Evolutionary conservation across 2,888 invertebrate genomes (phyloP).

Genomic region (Drosophila infuscata): DNA sequence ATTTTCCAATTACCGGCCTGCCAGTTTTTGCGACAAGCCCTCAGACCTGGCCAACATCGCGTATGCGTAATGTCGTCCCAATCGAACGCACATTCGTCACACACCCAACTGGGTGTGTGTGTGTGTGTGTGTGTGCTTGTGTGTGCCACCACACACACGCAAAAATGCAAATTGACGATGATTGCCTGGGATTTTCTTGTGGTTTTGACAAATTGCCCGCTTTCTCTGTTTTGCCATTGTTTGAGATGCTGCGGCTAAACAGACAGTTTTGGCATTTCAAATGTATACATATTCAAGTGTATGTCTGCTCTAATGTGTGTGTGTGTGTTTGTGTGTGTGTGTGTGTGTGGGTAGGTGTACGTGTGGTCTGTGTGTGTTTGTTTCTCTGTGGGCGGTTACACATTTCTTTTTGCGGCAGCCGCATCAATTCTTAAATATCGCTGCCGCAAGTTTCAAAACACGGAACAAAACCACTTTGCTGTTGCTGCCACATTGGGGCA

Average conservation of each 20-base stretch:
- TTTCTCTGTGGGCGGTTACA: constrained; percentile 16
- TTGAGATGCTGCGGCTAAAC: constrained; percentile 56
- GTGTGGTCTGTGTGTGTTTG: constrained; percentile 14
- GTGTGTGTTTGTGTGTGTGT: constrained; percentile 9
- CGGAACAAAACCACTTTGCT: constrained; percentile 10
- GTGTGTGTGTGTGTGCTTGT: constrained; percentile 3
- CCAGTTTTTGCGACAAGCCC: constrained; percentile 27
- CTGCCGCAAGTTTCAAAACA: constrained; percentile 26
- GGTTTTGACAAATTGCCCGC: constrained; percentile 69
- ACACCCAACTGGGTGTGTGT: constrained; percentile 18
- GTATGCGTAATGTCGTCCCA: constrained; percentile 64
- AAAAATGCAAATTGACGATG: constrained; percentile 70
- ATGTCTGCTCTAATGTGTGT: constrained; percentile 14
- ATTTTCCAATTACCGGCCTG: constrained; percentile 78
- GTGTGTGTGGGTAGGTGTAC: constrained; percentile 12
- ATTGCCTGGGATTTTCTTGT: constrained; percentile 71
- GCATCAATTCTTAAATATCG: constrained; percentile 59
- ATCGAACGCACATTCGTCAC: constrained; percentile 73
- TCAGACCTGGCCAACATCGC: constrained; percentile 30
- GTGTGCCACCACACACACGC: constrained; percentile 12
- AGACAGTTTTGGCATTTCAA: constrained; percentile 61
- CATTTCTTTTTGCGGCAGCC: constrained; percentile 26
- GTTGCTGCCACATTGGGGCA: constrained; percentile 21
- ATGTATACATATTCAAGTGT: constrained; percentile 39
- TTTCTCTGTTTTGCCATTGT: constrained; percentile 61